Base-by-base conservation (phyloP, 2,113 vertebrate species). In the Gymnobelideus leadbeateri region DNA sequence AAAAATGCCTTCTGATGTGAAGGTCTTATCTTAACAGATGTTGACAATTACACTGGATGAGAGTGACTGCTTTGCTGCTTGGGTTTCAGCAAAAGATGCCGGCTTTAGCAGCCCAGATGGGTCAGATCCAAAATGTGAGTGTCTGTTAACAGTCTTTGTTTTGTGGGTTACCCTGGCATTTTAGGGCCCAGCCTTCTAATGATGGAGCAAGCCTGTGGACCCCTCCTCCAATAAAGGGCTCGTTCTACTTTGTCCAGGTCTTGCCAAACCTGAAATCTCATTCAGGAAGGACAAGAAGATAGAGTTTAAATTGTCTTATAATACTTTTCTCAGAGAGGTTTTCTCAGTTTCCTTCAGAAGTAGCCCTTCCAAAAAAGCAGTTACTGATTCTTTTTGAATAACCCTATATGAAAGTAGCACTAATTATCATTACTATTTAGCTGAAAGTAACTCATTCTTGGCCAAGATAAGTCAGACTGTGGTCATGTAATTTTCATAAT, bases 61-160 rank as follows among this genome's bases (percentile, higher is more conserved):
- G 98, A 99, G 99, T 50, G 99, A 99, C 98, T 99, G 99, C 97
- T 99, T 99, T 94, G 99, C 99, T 92, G 99, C 99, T 77, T 99
- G 99, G 99, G 99, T 99, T 54, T 99, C 99, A 51, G 99, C 99
- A 92, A 99, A 99, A 97, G 99, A 99, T 77, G 99, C 99, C 14
- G 99, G 99, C 12, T 99, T 99, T 98, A 99, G 99, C 95, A 99
- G 99, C 97, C 99, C 99, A 0, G 99, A 99, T 93, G 99, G 99
- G 54, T 99, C 99, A 0, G 99, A 99, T 98, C 99, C 99, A 94
- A 99, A 99, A 98, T 93, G 99, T 99, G 98, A 98, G 99, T 98
- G 94, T 92, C 57, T 89, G 52, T 3, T 91, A 43, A 57, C 94
- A 55, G 53, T n/a, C 25, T 31, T 51, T 54, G 8, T 50, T 46